Evolutionary conservation across 2,113 vertebrate species (phyloP).

Genomic region (Ellobius talpinus): DNA sequence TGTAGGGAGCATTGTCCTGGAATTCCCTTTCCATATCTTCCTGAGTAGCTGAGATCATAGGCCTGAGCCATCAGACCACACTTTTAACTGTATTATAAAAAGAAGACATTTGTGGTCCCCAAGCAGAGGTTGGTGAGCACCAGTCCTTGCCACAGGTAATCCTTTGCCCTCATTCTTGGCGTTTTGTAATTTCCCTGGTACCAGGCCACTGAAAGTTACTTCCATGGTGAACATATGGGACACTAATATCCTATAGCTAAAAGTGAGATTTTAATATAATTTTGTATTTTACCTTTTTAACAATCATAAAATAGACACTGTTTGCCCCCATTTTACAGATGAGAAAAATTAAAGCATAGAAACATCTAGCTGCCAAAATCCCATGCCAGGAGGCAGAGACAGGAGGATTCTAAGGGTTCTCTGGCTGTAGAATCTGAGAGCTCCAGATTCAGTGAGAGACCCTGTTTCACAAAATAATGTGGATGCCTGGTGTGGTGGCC

Average conservation of each 20-base stretch:
- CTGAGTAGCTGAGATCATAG: background rate
- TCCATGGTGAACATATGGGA: background rate
- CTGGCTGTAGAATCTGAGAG: background rate
- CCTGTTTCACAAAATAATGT: background rate
- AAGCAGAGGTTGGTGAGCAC: background rate
- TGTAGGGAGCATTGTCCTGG: background rate
- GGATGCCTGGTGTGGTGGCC: no score
- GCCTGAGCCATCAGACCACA: background rate
- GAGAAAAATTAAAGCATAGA: background rate
- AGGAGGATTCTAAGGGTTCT: background rate
- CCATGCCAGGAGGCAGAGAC: background rate
- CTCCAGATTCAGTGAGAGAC: background rate
- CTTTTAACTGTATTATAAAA: slow-evolving; percentile 13
- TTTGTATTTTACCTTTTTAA: background rate
- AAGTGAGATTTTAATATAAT: background rate
- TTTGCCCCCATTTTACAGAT: background rate
- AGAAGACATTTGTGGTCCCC: background rate
- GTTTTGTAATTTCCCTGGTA: slow-evolving; percentile 14
- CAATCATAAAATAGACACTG: background rate
- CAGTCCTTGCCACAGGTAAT: background rate
- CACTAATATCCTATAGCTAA: background rate
- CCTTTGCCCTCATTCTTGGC: background rate
- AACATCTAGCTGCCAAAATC: background rate
- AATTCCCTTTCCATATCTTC: background rate
- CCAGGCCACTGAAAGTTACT: background rate